These are phyloP conservation scores for Drosophila tropicalis DNA, from an alignment of 1,140 invertebrate species.

Conservation along the genomic window DNA sequence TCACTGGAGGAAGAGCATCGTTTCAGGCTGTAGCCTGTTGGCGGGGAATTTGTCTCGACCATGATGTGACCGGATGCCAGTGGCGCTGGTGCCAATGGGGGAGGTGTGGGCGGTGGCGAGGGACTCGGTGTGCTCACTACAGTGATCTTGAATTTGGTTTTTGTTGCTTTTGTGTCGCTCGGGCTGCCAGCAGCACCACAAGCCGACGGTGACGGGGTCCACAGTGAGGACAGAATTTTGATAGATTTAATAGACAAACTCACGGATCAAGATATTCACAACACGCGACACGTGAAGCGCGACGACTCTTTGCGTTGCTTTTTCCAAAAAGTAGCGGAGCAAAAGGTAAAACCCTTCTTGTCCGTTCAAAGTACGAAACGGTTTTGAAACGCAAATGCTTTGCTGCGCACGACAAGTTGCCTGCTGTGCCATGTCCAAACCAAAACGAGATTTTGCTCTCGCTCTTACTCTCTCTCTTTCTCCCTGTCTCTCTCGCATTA, in stretches of 20 bases:
- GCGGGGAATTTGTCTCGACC: conserved; percentile 76
- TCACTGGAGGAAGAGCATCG: conserved; percentile 66
- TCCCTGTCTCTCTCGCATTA: conserved; percentile 22
- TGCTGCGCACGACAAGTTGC: conserved; percentile 59
- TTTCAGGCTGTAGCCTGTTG: conserved; percentile 72
- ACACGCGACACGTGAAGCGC: conserved; percentile 25
- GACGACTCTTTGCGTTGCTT: conserved; percentile 5
- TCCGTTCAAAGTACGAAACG: conserved; percentile 78
- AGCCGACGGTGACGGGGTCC: conserved; percentile 74
- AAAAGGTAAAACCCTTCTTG: conserved; percentile 63
- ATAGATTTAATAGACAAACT: conserved; percentile 25
- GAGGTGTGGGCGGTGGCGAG: conserved; percentile 73
- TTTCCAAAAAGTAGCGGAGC: not conserved
- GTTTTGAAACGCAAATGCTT: conserved; percentile 56
- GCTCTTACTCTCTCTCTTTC: conserved; percentile 34
- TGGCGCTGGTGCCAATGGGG: conserved; percentile 9
- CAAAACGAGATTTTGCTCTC: conserved; percentile 22
- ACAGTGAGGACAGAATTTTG: conserved; percentile 83
- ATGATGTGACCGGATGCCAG: conserved; percentile 44
- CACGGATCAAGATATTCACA: conserved; percentile 1
- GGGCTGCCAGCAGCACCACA: conserved; percentile 16
- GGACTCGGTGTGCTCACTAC: conserved; percentile 78
- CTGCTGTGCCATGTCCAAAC: not conserved
- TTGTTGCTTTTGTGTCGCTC: conserved; percentile 24
- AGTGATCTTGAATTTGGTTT: conserved; percentile 79